Evolutionary conservation across 2,797 vertebrate species (phyloP).

Genomic region (Atherinosoma microstoma): DNA sequence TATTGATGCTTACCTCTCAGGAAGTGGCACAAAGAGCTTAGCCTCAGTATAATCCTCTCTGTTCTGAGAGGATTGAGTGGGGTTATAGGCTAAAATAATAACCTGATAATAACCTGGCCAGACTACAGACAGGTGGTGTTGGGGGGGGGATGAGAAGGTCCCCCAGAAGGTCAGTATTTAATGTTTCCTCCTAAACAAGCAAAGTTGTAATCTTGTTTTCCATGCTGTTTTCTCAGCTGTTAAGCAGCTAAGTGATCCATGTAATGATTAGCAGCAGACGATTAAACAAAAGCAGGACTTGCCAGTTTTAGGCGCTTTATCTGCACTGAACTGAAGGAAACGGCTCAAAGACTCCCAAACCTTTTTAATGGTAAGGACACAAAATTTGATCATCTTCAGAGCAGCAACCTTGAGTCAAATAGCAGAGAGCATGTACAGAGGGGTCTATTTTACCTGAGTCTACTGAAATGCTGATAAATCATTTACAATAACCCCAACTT

Average conservation of each 20-base stretch:
- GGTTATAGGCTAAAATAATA: constrained; percentile 59
- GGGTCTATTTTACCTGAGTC: background rate
- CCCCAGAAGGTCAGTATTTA: constrained; percentile 27
- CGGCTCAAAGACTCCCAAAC: background rate
- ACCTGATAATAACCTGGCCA: constrained; percentile 53
- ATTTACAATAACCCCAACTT: background rate
- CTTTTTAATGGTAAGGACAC: background rate
- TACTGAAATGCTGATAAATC: constrained; percentile 8
- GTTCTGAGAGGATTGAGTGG: constrained; percentile 66
- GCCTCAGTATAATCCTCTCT: constrained; percentile 63
- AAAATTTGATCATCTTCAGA: constrained; percentile 3
- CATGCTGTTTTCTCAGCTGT: constrained; percentile 25
- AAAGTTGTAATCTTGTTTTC: constrained; percentile 10
- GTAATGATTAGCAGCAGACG: constrained; percentile 19
- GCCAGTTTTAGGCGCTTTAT: constrained; percentile 3
- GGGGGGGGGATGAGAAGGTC: constrained; percentile 21
- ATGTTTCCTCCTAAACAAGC: constrained; percentile 16
- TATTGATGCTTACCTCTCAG: constrained; percentile 43
- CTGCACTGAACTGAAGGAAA: background rate
- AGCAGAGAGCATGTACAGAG: background rate
- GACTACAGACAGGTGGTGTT: constrained; percentile 47
- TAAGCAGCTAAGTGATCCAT: constrained; percentile 15
- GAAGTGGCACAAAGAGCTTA: constrained; percentile 21
- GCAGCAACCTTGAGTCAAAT: background rate
- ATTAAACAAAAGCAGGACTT: constrained; percentile 6